A percentile compares a stretch with the other conserved stretches of the same genome.
Conservation (phyloP, 2,888 invertebrate species). For the Drosophila falleni region DNA sequence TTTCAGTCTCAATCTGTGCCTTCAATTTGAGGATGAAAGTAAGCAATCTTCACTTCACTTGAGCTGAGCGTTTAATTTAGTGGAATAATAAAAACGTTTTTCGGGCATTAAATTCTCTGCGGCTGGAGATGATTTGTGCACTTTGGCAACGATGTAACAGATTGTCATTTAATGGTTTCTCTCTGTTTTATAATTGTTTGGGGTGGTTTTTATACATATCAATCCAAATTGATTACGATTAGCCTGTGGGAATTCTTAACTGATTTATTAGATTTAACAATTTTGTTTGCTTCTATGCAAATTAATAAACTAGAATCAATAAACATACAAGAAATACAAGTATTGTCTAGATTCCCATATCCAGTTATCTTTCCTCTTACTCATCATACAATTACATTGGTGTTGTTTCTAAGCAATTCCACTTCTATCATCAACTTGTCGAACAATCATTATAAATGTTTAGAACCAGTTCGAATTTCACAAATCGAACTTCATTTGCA, state of each 20-base stretch:
- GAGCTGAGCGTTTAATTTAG: constrained; percentile 75
- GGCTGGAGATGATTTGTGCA: constrained; percentile 78
- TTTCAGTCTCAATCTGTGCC: constrained; percentile 16
- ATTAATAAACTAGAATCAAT: not conserved
- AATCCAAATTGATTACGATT: constrained; percentile 12
- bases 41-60: constrained; percentile 59
- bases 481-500: constrained; percentile 42
- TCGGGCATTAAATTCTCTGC: constrained; percentile 71
- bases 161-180: constrained; percentile 75
- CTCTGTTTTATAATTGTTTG: not conserved
- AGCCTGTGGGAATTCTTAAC: constrained; percentile 11
- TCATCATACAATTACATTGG: constrained; percentile 3
- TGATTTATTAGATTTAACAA: constrained; percentile 8
- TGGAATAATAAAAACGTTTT: constrained; percentile 81
- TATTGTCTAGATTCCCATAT: not conserved
- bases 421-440: constrained; percentile 5
- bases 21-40: constrained; percentile 42
- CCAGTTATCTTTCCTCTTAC: constrained; percentile 7
- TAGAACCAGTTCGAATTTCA: constrained; percentile 29
- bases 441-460: not conserved
- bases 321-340: constrained; percentile 4
- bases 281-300: constrained; percentile 1
- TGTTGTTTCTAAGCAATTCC: constrained; percentile 14
- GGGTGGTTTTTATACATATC: constrained; percentile 32
- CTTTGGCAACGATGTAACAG: constrained; percentile 74